These are phyloP conservation scores for Clitarchus hookeri DNA, from an alignment of 2,888 invertebrate genomes.

Conservation along the genomic window DNA sequence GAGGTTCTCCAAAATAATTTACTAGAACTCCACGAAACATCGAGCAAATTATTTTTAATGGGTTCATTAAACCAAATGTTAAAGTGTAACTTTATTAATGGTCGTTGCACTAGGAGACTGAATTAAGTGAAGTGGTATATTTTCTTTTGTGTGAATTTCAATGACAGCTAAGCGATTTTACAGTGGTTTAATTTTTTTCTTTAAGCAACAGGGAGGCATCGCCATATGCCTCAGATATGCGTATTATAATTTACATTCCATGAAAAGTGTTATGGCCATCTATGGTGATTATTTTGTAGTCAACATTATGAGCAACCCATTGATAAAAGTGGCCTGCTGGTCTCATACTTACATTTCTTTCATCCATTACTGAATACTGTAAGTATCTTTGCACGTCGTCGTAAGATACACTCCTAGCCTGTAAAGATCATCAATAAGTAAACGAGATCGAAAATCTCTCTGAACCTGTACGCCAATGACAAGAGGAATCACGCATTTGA, in stretches of 20 bases:
- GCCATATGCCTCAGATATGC: background rate
- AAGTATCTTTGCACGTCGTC: constrained; percentile 10
- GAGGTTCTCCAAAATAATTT: too few relatives aligned
- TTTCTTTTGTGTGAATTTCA: too few relatives aligned
- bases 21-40: constrained; percentile 2
- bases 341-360: constrained; percentile 4
- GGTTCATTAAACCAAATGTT: constrained; percentile 20
- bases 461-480: constrained; percentile 3
- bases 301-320: constrained; percentile 12
- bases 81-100: too few relatives aligned
- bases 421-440: background rate
- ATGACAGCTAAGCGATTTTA: background rate
- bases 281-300: constrained; percentile 16
- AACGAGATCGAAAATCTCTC: constrained; percentile 21
- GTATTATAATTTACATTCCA: background rate
- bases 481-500: constrained; percentile 16
- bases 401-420: background rate
- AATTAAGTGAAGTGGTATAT: background rate
- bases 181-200: background rate
- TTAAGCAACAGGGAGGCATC: background rate
- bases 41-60: background rate
- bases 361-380: constrained; percentile 15
- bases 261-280: constrained; percentile 15
- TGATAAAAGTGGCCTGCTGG: background rate
- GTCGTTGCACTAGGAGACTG: background rate